Conservation (phyloP, 2,113 vertebrate genomes). For the Myotis brandtii region DNA sequence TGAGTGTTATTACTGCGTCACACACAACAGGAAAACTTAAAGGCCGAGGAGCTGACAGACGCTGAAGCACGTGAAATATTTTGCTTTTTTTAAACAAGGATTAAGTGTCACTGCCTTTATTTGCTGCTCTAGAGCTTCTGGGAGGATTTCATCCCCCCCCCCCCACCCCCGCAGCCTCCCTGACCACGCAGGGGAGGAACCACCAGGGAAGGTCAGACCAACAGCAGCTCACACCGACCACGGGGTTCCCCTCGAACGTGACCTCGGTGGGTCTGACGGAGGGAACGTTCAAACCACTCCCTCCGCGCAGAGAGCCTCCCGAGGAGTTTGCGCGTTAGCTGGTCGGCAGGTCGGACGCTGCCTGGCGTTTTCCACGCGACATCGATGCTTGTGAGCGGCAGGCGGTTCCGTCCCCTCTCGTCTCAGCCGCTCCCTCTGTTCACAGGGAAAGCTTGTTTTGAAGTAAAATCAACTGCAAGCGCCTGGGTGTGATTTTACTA, state of each 20-base stretch:
- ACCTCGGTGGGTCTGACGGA: neutral
- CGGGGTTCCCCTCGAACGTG: neutral
- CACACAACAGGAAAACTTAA: neutral
- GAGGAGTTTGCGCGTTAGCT: neutral
- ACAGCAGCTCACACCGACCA: neutral
- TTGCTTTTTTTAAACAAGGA: neutral
- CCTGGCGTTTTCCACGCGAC: neutral
- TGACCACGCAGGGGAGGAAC: no score
- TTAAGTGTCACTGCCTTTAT: neutral
- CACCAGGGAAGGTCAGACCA: neutral
- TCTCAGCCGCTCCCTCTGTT: constrained; percentile 5
- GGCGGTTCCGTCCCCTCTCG: neutral
- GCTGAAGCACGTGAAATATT: neutral
- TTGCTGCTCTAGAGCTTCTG: neutral
- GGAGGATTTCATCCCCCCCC: neutral
- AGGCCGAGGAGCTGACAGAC: neutral
- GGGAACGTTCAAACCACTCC: neutral
- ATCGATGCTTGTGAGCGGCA: neutral
- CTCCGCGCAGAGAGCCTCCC: neutral
- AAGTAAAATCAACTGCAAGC: constrained; percentile 59
- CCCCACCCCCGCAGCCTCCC: rapidly evolving
- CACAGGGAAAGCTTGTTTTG: constrained; percentile 51
- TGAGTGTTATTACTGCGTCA: neutral
- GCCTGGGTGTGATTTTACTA: constrained; percentile 39
- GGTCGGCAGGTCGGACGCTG: rapidly evolving